Base-by-base conservation (phyloP, 1,140 invertebrate genomes). In the Brachionus angularis region DNA sequence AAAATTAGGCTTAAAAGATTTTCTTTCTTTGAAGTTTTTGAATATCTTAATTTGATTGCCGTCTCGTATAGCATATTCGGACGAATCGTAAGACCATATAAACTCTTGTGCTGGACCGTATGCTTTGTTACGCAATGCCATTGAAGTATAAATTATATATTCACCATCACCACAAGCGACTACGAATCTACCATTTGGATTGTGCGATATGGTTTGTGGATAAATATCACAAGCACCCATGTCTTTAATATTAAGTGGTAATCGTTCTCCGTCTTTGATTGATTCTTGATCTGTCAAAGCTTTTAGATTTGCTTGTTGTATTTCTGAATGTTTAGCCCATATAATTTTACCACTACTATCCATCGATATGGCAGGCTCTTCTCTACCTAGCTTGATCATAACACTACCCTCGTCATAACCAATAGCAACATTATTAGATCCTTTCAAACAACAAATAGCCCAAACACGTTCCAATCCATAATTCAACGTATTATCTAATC, bases 161-260 rank as follows among this genome's bases (percentile, higher is more conserved):
- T 98, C 96, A 0, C 96, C 96, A 83, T 99, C 96, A 8, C 96
- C 96, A 82, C 96, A 98, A 7, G 98, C 95, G 3, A 97, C 96
- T 1, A 99, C 89, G 83, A 98, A 98, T 50, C 87, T 86, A 46
- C 96, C 96, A 82, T 99, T 99, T 0, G 95, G 93, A 84, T 97
- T 98, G 77, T 99, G 96, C 21, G 91, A 89, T 73, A 99, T 93
- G 0, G 90, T 96, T 79, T 99, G 96, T 0, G 96, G 96, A 81
- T 98, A 99, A 74, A 99, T 96, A 83, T 99, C 96, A 83, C 94
- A 98, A 18, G 92, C 91, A 0, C 96, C 96, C 92, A 99, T 96
- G 76, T 99, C 96, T 80, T 98, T 98, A 0, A 96, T 89, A 2
- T 89, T 88, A 5, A 98, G 84, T 2, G 94, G 89, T 0, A 99